A percentile compares a stretch with the other conserved stretches of the same genome.
These are phyloP conservation scores for Scomber colias DNA, from an alignment of 2,113 vertebrate genomes.

Conservation along the genomic window DNA sequence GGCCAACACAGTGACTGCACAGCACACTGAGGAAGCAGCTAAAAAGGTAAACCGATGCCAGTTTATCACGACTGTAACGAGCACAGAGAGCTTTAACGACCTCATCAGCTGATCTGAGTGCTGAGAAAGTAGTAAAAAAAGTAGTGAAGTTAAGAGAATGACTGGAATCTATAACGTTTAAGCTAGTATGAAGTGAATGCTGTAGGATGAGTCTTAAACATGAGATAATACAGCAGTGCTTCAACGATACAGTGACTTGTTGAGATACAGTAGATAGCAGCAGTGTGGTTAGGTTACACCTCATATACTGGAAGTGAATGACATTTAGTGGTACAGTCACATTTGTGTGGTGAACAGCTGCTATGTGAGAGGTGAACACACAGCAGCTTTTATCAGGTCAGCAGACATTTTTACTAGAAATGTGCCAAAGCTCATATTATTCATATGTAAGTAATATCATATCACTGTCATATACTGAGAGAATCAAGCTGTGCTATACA, in stretches of 20 bases:
- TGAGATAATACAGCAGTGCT: not conserved
- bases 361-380: constrained; percentile 3
- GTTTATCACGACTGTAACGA: constrained; percentile 26
- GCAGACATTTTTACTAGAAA: not conserved
- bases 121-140: not conserved
- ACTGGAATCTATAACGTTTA: not conserved
- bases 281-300: constrained; percentile 21
- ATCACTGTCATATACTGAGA: too few relatives aligned
- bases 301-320: constrained; percentile 13
- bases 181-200: not conserved
- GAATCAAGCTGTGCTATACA: too few relatives aligned
- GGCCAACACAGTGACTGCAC: constrained; percentile 30
- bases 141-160: not conserved
- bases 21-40: constrained; percentile 13
- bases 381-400: not conserved
- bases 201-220: not conserved
- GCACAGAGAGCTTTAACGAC: not conserved
- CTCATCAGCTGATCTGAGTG: not conserved
- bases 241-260: not conserved
- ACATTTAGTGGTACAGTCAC: constrained; percentile 29
- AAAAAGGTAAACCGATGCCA: constrained; percentile 14
- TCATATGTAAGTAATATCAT: too few relatives aligned
- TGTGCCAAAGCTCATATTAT: not conserved
- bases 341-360: constrained; percentile 16
- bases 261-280: constrained; percentile 11